Conservation (phyloP, 1,140 invertebrate species). For the Lordiphosa stackelbergi region DNA sequence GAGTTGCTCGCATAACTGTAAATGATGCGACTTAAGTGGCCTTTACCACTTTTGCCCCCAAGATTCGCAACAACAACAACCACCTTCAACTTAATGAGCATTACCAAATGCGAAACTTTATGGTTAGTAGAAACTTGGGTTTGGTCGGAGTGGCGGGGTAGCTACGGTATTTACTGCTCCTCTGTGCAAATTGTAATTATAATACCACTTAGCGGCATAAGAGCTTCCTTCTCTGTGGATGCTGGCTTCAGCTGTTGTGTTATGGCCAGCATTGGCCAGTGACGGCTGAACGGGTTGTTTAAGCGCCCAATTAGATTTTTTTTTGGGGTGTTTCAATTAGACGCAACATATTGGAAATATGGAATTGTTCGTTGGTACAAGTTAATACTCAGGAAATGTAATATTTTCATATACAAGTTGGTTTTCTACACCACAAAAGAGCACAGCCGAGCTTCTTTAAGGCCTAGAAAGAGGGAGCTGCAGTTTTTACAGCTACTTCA, state of each 20-base stretch:
- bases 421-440: too few species aligned
- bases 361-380: too few species aligned
- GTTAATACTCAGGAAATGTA: too few species aligned
- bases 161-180: conserved; percentile 2
- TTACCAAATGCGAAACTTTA: conserved; percentile 42
- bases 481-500: too few species aligned
- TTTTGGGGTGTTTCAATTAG: too few species aligned
- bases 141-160: conserved; percentile 1
- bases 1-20: conserved; percentile 31
- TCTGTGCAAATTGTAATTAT: conserved; percentile 61
- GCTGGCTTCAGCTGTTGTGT: conserved; percentile 23
- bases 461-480: too few species aligned
- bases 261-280: conserved; percentile 5
- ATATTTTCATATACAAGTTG: too few species aligned
- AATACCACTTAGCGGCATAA: conserved; percentile 66
- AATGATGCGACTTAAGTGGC: conserved; percentile 49
- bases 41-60: neutral
- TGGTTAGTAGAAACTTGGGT: conserved; percentile 2
- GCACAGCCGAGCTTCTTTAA: too few species aligned
- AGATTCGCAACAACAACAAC: neutral
- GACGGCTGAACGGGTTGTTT: neutral
- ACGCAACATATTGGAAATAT: too few species aligned
- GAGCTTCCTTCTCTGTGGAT: conserved; percentile 23
- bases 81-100: conserved; percentile 56
- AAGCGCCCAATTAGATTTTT: too few species aligned